These are phyloP conservation scores for Malaclemys terrapin DNA, from an alignment of 2,113 vertebrate species.

Conservation along the genomic window DNA sequence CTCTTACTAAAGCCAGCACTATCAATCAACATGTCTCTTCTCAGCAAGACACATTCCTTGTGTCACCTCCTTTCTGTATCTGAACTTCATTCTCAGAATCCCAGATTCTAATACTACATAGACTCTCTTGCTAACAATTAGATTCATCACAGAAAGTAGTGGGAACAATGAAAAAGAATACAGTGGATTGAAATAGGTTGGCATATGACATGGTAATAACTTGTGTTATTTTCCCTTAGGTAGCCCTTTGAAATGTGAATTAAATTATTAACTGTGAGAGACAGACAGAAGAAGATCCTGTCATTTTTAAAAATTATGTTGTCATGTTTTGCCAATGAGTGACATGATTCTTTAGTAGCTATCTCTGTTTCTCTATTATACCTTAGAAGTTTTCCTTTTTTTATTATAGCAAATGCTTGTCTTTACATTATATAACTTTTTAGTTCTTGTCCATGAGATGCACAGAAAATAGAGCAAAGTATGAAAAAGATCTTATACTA, in stretches of 20 bases:
- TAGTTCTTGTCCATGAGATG: background rate
- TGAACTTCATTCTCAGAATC: background rate
- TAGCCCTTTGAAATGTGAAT: constrained; percentile 22
- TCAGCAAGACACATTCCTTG: background rate
- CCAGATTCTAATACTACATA: background rate
- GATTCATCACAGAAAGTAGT: background rate
- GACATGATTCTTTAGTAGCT: background rate
- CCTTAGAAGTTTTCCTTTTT: background rate
- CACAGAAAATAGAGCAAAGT: background rate
- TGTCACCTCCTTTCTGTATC: background rate
- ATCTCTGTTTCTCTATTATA: background rate
- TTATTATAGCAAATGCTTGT: background rate
- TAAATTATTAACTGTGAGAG: constrained; percentile 6
- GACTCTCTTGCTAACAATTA: background rate
- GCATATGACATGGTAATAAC: background rate
- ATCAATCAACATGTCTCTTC: background rate
- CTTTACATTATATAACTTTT: background rate
- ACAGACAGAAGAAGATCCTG: background rate
- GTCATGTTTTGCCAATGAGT: background rate
- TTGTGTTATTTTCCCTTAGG: background rate
- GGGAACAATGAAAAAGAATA: constrained; percentile 2
- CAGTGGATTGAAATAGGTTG: background rate
- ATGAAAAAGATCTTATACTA: background rate
- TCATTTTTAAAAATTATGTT: background rate
- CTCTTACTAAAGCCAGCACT: background rate